Evolutionary conservation across 2,797 vertebrate genomes (phyloP), one percentile per base, ranked within the genome.

Genomic region (Acrossocheilus fasciatus): DNA sequence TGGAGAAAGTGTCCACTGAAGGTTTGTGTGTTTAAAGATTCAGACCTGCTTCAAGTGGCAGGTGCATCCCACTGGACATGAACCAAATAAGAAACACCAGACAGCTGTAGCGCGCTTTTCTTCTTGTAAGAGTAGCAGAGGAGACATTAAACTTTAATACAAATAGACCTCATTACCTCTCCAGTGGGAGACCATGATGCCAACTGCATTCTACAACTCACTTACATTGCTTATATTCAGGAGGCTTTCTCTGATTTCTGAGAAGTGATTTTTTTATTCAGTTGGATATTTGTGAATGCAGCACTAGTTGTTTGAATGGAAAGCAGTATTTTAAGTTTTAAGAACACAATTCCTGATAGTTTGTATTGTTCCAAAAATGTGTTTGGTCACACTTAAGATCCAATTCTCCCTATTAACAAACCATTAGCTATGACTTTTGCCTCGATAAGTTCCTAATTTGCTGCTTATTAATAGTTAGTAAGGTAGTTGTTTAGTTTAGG

Each of bases 111-210:
- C 66, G 52, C 18, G 26, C 45, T 76, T 59, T 72, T 76, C 43
- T 75, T 79, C 47, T 76, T n/a, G 52, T 77, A 70, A 34, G 52
- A 81, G 66, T 30, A 59, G 84, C 52, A 69, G 57, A 88, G 89
- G 68, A 75, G 45, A 85, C 77, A 89, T 87, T 88, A 86, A 86
- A 81, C 18, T 84, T 87, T 83, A 64, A 89, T 81, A 15, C 52
- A 39, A 85, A 70, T 30, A 81, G 83, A 82, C 79, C 64, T 88
- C 72, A 85, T 85, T 82, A 88, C 74, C 47, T 77, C 74, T 77
- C 45, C 36, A 43, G 74, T 69, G 74, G 64, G 73, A 76, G 47
- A 41, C 23, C 59, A 39, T 12, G 73, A 84, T 52, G 10, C 74
- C 62, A 64, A 76, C 59, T 64, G 30, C 72, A 66, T 66, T 80